Percentiles rank a stretch among this genome's conserved stretches.
Conservation (phyloP, 2,797 vertebrate species). For the Helicolenus hilgendorfi region DNA sequence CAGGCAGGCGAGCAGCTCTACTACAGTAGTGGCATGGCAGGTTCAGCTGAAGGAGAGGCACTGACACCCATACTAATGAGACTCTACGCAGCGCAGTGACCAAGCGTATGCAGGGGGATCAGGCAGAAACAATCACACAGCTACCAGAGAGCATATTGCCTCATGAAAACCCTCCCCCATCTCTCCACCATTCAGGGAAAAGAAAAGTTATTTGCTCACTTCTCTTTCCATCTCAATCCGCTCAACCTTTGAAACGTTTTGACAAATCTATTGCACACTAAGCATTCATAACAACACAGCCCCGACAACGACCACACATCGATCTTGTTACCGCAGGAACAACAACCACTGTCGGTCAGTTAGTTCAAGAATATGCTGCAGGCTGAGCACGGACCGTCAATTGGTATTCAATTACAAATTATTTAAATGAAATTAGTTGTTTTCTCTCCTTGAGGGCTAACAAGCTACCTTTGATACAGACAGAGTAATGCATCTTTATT, state of each 20-base stretch:
- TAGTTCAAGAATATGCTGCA: constrained; percentile 22
- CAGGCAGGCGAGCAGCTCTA: constrained; percentile 77
- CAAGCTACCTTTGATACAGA: background rate
- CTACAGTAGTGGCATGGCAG: constrained; percentile 86
- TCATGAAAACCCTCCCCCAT: constrained; percentile 11
- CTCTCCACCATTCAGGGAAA: constrained; percentile 22
- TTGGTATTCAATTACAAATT: constrained; percentile 1
- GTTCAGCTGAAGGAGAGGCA: constrained; percentile 88
- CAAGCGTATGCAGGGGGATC: constrained; percentile 64
- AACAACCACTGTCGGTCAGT: constrained; percentile 15
- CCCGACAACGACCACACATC: constrained; percentile 35
- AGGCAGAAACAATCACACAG: constrained; percentile 69
- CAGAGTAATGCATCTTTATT: background rate
- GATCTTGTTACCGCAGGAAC: constrained; percentile 49
- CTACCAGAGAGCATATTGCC: constrained; percentile 51
- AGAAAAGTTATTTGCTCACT: constrained; percentile 34
- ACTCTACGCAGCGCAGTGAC: constrained; percentile 69
- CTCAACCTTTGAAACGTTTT: constrained; percentile 42
- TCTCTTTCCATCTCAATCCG: constrained; percentile 40
- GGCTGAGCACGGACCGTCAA: background rate
- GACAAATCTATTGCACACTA: constrained; percentile 36
- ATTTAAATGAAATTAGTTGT: background rate
- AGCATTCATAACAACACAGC: constrained; percentile 26
- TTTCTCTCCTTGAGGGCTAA: background rate
- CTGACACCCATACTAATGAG: constrained; percentile 88